Evolutionary conservation across 2,888 invertebrate species (phyloP).

Genomic region (Cremastinae sp.): DNA sequence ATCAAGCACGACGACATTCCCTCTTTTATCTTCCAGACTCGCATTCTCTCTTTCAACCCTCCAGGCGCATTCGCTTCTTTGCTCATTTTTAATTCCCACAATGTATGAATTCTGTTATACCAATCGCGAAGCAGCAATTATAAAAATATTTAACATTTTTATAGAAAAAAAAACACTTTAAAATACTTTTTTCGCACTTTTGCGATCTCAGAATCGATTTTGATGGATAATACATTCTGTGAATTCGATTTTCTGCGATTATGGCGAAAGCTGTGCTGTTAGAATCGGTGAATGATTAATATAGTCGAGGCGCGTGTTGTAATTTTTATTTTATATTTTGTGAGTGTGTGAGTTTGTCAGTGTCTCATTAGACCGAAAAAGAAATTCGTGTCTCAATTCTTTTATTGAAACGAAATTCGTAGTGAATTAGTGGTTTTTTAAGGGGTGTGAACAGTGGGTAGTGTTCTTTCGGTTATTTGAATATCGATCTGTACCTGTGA

Average conservation of each 20-base stretch:
- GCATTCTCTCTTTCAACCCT: slow-evolving; percentile 2
- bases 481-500: slow-evolving; percentile 83
- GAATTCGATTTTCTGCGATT: slow-evolving; percentile 2
- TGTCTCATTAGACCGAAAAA: slow-evolving; percentile 24
- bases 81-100: slow-evolving; percentile 7
- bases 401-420: neutral
- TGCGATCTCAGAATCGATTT: too few relatives aligned
- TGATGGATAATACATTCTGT: too few relatives aligned
- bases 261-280: slow-evolving; percentile 6
- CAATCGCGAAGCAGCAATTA: too few relatives aligned
- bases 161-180: too few relatives aligned
- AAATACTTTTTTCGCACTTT: neutral
- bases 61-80: slow-evolving; percentile 40
- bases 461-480: slow-evolving; percentile 27
- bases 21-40: neutral
- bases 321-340: slow-evolving; percentile 19
- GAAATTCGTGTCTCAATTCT: slow-evolving; percentile 19
- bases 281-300: slow-evolving; percentile 20
- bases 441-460: slow-evolving; percentile 21
- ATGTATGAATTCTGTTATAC: neutral
- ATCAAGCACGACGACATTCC: too few relatives aligned
- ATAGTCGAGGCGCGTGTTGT: slow-evolving; percentile 51
- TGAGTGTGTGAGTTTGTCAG: slow-evolving; percentile 41
- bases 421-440: slow-evolving; percentile 40
- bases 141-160: too few relatives aligned